A percentile compares a stretch with the other conserved stretches of the same genome.
Conservation (phyloP, 1,140 invertebrate genomes). For the Frieseomelitta varia region DNA sequence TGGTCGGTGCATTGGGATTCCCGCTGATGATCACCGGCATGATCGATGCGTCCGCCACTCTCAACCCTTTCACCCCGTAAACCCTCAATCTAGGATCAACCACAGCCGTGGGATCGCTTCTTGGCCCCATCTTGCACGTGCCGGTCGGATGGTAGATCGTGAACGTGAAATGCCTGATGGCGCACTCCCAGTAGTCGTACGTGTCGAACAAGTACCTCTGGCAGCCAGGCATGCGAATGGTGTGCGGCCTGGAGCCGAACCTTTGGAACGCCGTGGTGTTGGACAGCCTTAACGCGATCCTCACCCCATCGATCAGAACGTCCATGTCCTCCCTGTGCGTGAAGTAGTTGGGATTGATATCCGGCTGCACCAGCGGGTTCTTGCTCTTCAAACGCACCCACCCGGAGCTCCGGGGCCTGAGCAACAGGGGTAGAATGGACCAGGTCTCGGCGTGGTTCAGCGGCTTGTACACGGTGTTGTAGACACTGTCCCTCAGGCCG, state of each 20-base stretch:
- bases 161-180: slow-evolving; percentile 90
- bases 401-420: slow-evolving; percentile 92
- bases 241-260: slow-evolving; percentile 90
- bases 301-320: slow-evolving; percentile 90
- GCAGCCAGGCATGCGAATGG: slow-evolving; percentile 91
- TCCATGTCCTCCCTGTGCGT: slow-evolving; percentile 90
- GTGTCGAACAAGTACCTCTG: slow-evolving; percentile 87
- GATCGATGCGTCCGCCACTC: slow-evolving; percentile 90
- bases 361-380: slow-evolving; percentile 91
- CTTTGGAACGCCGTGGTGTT: slow-evolving; percentile 90
- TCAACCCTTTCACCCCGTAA: slow-evolving; percentile 87
- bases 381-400: slow-evolving; percentile 89
- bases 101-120: slow-evolving; percentile 88
- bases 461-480: slow-evolving; percentile 93
- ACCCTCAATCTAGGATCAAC: slow-evolving; percentile 90
- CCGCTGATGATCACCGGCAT: slow-evolving; percentile 92
- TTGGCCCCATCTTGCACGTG: slow-evolving; percentile 94
- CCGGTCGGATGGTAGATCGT: slow-evolving; percentile 93
- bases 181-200: slow-evolving; percentile 94
- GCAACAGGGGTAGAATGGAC: slow-evolving; percentile 90
- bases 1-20: slow-evolving; percentile 90
- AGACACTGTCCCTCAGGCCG: slow-evolving; percentile 90
- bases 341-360: slow-evolving; percentile 96
- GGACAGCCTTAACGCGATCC: slow-evolving; percentile 90
- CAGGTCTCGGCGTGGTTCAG: slow-evolving; percentile 90